phyloP scores from a whole-genome alignment of 1,140 invertebrate genomes.

The Trinorchestia longiramus region DNA sequence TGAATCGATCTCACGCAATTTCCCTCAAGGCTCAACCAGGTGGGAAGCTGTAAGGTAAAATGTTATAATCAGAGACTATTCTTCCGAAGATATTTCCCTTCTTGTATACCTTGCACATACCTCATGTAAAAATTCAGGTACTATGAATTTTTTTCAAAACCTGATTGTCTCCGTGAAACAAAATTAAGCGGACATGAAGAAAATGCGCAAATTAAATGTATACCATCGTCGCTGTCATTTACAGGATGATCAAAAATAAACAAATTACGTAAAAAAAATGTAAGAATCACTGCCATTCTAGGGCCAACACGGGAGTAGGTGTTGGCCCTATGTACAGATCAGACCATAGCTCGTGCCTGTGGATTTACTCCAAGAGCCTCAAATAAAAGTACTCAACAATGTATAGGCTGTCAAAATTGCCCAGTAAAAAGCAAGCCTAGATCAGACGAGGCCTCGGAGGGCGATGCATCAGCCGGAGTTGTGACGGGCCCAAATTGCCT shows the following conservation, averaged over 20 bases:
- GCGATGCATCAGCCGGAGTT: neutral
- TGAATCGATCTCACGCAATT: neutral
- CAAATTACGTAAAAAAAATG: neutral
- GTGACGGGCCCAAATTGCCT: neutral
- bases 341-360: neutral
- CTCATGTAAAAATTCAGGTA: neutral
- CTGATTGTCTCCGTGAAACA: neutral
- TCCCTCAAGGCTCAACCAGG: neutral
- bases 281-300: neutral
- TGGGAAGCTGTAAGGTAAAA: neutral
- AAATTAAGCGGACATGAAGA: neutral
- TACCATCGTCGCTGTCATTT: no score
- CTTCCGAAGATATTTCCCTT: neutral
- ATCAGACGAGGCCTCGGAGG: neutral
- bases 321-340: neutral
- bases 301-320: neutral
- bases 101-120: neutral
- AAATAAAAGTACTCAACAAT: neutral
- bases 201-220: no score
- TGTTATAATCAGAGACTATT: neutral
- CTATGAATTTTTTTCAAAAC: neutral
- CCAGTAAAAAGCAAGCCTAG: neutral
- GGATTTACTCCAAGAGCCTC: neutral
- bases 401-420: neutral
- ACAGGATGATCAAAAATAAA: no score